Evolutionary conservation across 2,888 invertebrate species (phyloP).

Genomic region (Lepetodrilus schrolli): DNA sequence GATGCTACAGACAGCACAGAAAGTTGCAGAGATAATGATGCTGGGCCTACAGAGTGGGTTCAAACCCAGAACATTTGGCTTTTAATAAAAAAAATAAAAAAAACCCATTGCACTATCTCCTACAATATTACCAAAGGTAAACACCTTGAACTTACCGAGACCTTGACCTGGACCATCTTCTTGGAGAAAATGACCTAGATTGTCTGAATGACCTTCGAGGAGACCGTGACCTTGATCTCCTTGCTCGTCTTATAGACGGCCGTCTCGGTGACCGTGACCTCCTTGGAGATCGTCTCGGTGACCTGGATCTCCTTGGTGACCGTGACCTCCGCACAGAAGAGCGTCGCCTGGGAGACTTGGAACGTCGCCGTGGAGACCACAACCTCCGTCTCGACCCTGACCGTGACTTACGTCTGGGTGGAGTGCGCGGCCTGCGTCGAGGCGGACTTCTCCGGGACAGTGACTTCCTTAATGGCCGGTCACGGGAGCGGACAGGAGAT

Average conservation of each 20-base stretch:
- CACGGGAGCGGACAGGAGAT: not conserved
- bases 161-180: conserved; percentile 29
- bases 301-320: conserved; percentile 43
- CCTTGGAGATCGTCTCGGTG: conserved; percentile 41
- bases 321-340: conserved; percentile 37
- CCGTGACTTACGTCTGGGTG: conserved; percentile 30
- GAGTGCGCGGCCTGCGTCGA: not conserved
- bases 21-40: too few species aligned
- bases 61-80: too few species aligned
- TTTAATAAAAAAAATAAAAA: too few species aligned
- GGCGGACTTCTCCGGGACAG: not conserved
- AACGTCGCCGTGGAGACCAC: conserved; percentile 32
- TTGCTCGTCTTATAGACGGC: conserved; percentile 34
- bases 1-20: too few species aligned
- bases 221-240: conserved; percentile 36
- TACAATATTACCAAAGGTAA: too few species aligned
- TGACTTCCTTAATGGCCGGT: conserved; percentile 4
- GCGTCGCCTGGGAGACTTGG: conserved; percentile 30
- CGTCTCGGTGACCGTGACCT: conserved; percentile 39
- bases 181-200: conserved; percentile 38
- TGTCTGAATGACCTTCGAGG: conserved; percentile 37
- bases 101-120: too few species aligned
- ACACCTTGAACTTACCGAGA: too few species aligned
- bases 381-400: conserved; percentile 33
- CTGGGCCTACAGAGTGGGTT: too few species aligned